These are phyloP conservation scores for Gandaritis pyraliata DNA, from an alignment of 2,888 invertebrate genomes.

Conservation along the genomic window DNA sequence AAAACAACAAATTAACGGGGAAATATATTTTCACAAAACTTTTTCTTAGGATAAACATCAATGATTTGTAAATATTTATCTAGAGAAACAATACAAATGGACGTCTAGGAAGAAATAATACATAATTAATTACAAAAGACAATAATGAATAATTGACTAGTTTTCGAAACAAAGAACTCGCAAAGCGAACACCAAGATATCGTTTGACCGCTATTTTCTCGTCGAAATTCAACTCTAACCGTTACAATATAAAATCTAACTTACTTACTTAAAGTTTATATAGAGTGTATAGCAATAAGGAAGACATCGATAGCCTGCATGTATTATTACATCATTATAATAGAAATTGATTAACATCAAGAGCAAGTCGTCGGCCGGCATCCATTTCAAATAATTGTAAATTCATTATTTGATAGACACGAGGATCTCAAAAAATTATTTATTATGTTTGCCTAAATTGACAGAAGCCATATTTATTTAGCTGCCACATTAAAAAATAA, in stretches of 20 bases:
- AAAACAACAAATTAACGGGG: conserved; percentile 4
- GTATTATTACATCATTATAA: conserved; percentile 72
- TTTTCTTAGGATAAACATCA: conserved; percentile 17
- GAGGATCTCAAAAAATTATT: not conserved
- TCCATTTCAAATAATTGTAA: not conserved
- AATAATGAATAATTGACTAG: conserved; percentile 26
- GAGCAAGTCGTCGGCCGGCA: conserved; percentile 10
- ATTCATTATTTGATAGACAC: not conserved
- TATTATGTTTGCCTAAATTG: not conserved
- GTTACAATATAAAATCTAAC: conserved; percentile 67
- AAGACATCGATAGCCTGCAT: conserved; percentile 85
- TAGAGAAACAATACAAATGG: conserved; percentile 13
- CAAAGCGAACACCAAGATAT: conserved; percentile 27
- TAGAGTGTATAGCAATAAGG: conserved; percentile 83
- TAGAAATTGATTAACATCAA: conserved; percentile 58
- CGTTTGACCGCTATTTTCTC: conserved; percentile 21
- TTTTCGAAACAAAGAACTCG: conserved; percentile 10
- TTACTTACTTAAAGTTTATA: conserved; percentile 74
- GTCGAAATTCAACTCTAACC: conserved; percentile 25
- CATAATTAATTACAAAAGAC: not conserved
- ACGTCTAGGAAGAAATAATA: conserved; percentile 11
- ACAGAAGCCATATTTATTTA: not conserved
- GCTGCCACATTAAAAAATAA: not conserved
- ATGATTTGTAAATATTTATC: conserved; percentile 13
- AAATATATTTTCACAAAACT: conserved; percentile 23